phyloP scores from a whole-genome alignment of 2,888 invertebrate species.

The Tetheella fluctuosa region DNA sequence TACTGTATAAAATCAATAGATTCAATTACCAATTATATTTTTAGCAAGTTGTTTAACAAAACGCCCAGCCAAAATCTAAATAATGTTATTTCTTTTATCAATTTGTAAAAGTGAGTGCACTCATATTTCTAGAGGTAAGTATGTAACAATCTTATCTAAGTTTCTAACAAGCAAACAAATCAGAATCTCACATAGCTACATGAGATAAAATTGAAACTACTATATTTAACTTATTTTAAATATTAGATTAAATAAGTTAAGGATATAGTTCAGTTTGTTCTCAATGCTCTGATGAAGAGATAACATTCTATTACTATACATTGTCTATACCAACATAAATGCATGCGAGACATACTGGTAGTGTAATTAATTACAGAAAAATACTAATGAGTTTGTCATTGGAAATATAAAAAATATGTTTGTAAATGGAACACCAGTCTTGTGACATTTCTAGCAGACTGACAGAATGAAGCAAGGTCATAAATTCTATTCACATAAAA shows the following conservation, averaged over 20 bases:
- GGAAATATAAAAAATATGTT: conserved; percentile 22
- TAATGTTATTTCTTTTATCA: not conserved
- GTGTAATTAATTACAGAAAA: not conserved
- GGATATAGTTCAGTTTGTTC: no score
- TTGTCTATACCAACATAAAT: not conserved
- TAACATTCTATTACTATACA: no score
- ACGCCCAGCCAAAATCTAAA: not conserved
- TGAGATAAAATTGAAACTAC: not conserved
- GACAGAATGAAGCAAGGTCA: conserved; percentile 32
- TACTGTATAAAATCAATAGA: no score
- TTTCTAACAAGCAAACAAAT: conserved; percentile 7
- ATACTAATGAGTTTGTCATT: not conserved
- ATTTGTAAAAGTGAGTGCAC: not conserved
- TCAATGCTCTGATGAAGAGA: no score
- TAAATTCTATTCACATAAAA: conserved; percentile 15
- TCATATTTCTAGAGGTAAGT: not conserved
- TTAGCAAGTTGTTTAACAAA: not conserved
- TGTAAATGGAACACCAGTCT: conserved; percentile 32
- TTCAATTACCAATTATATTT: no score
- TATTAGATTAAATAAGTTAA: no score
- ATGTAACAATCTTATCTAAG: not conserved
- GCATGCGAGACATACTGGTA: not conserved
- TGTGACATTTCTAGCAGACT: conserved; percentile 45
- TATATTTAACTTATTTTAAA: not conserved
- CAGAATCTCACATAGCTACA: not conserved